Evolutionary conservation across 2,797 vertebrate species (phyloP).

Genomic region (Spea hammondii): DNA sequence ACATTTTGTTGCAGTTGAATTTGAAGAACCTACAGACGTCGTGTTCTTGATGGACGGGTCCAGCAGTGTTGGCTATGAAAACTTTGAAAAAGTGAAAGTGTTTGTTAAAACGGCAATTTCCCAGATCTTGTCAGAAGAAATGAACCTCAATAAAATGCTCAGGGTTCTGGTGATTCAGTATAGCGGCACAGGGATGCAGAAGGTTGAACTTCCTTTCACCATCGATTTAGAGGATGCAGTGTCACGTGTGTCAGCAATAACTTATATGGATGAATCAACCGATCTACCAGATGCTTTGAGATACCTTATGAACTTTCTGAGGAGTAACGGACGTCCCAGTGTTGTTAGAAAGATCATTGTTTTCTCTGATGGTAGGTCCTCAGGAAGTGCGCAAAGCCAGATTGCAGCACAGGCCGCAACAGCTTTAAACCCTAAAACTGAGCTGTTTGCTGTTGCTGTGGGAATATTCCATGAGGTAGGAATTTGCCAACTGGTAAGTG

Average conservation of each 20-base stretch:
- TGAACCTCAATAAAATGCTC: constrained; percentile 29
- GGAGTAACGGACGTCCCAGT: constrained; percentile 30
- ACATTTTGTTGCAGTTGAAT: constrained; percentile 48
- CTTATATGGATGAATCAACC: constrained; percentile 50
- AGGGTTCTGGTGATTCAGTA: constrained; percentile 53
- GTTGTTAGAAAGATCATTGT: constrained; percentile 51
- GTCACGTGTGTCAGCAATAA: background rate
- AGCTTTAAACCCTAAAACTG: constrained; percentile 23
- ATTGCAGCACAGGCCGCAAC: constrained; percentile 39
- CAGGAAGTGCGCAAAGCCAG: constrained; percentile 23
- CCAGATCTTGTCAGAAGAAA: constrained; percentile 38
- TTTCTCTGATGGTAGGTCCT: constrained; percentile 54
- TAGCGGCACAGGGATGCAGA: constrained; percentile 43
- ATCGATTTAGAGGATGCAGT: constrained; percentile 16
- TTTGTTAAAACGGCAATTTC: constrained; percentile 38
- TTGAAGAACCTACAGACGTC: constrained; percentile 52
- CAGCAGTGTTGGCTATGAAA: constrained; percentile 53
- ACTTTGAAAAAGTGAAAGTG: constrained; percentile 50
- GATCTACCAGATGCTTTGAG: constrained; percentile 52
- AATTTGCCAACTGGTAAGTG: constrained; percentile 53
- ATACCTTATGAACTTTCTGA: constrained; percentile 36
- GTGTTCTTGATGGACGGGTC: constrained; percentile 56
- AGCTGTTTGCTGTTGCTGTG: constrained; percentile 50
- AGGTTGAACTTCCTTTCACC: constrained; percentile 51
- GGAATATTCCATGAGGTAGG: constrained; percentile 52